A percentile compares a stretch with the other conserved stretches of the same genome.
Conservation (phyloP, 2,888 invertebrate genomes). For the Amaurobius ferox region DNA sequence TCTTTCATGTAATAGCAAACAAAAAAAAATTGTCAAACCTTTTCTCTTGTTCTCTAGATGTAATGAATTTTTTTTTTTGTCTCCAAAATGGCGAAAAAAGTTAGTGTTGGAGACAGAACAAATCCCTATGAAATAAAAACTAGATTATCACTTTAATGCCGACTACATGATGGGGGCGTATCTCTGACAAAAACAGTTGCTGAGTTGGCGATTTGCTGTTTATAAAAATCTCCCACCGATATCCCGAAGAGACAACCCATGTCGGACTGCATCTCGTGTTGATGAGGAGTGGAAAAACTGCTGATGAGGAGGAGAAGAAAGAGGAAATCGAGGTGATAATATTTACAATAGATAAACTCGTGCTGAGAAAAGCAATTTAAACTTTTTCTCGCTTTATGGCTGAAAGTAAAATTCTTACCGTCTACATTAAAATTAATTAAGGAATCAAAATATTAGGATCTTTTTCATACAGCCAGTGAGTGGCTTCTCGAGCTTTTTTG, state of each 20-base stretch:
- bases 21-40: no score
- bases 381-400: no score
- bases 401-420: no score
- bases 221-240: not conserved
- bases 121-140: not conserved
- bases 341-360: not conserved
- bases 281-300: not conserved
- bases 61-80: no score
- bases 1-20: no score
- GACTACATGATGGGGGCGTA: not conserved
- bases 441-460: no score
- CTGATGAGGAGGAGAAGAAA: not conserved
- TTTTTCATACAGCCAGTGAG: no score
- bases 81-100: not conserved
- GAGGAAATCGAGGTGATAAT: not conserved
- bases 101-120: not conserved
- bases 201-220: not conserved
- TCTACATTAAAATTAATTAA: no score
- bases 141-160: not conserved
- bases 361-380: no score
- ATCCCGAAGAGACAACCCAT: not conserved
- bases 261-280: not conserved
- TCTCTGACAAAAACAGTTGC: not conserved
- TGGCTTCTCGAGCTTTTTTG: no score
- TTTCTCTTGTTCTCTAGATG: no score